Percentiles rank a stretch among this genome's conserved stretches.
These are phyloP conservation scores for Mirounga angustirostris DNA, from an alignment of 2,113 vertebrate species.

Conservation along the genomic window DNA sequence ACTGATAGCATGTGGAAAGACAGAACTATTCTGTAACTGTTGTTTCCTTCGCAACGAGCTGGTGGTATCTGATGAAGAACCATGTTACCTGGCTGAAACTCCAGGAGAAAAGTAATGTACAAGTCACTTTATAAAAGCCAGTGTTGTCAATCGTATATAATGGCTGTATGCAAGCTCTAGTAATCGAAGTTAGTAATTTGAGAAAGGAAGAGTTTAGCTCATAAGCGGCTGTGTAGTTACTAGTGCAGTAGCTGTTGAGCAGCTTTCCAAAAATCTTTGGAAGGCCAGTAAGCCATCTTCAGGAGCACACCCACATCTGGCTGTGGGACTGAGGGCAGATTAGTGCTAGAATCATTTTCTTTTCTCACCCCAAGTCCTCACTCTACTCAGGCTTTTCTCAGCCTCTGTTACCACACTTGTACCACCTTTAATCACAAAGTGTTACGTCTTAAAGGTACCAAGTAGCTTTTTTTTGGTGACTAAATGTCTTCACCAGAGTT, in stretches of 20 bases:
- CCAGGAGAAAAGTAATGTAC: slow-evolving; percentile 54
- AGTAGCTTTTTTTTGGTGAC: background rate
- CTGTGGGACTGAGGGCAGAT: background rate
- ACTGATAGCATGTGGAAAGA: background rate
- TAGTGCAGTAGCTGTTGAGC: background rate
- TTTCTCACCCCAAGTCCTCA: background rate
- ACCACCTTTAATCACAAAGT: background rate
- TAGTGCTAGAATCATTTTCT: background rate
- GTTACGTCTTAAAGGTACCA: background rate
- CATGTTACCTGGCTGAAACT: slow-evolving; percentile 58
- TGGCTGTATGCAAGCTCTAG: background rate
- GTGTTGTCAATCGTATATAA: slow-evolving; percentile 34
- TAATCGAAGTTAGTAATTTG: slow-evolving; percentile 4
- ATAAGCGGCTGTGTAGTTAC: background rate
- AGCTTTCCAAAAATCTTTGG: background rate
- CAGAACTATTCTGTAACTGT: slow-evolving; percentile 56
- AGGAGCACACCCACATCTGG: background rate
- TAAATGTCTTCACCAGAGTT: background rate
- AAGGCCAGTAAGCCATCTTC: background rate
- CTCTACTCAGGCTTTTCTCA: background rate
- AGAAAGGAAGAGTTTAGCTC: background rate
- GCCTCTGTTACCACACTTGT: background rate
- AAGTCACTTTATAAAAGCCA: slow-evolving; percentile 59
- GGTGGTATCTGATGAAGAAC: slow-evolving; percentile 65
- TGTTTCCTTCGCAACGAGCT: slow-evolving; percentile 69